phyloP scores from a whole-genome alignment of 2,888 invertebrate genomes.

The Zonitis immaculata region DNA sequence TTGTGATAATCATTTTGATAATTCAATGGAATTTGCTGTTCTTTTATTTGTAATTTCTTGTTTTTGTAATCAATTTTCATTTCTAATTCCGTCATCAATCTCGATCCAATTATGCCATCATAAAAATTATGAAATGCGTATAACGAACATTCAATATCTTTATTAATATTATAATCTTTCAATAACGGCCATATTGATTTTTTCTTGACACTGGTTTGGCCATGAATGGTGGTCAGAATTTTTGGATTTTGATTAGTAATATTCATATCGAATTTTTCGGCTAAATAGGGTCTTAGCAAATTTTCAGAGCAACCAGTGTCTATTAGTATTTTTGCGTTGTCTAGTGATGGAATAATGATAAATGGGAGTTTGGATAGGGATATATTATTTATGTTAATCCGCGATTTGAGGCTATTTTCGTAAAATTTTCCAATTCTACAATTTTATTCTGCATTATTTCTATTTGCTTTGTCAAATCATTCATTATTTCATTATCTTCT shows the following conservation, averaged over 20 bases:
- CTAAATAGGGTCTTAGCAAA: not conserved
- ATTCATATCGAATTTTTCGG: not conserved
- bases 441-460: not conserved
- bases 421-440: not conserved
- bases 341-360: not conserved
- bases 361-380: not conserved
- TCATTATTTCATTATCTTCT: not conserved
- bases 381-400: not conserved
- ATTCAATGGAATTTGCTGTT: not conserved
- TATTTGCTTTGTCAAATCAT: not conserved
- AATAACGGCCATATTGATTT: not conserved
- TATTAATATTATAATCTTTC: not conserved
- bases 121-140: not conserved
- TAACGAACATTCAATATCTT: not conserved
- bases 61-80: not conserved
- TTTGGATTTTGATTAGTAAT: not conserved
- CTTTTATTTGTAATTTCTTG: not conserved
- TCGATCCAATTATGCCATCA: not conserved
- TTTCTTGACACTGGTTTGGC: not conserved
- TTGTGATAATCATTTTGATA: not conserved
- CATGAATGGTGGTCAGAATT: not conserved
- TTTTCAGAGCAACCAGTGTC: not conserved
- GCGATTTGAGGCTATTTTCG: not conserved
- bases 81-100: not conserved
- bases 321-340: not conserved